These are phyloP conservation scores for Engraulis encrasicolus DNA, from an alignment of 2,113 vertebrate species.

Conservation along the genomic window DNA sequence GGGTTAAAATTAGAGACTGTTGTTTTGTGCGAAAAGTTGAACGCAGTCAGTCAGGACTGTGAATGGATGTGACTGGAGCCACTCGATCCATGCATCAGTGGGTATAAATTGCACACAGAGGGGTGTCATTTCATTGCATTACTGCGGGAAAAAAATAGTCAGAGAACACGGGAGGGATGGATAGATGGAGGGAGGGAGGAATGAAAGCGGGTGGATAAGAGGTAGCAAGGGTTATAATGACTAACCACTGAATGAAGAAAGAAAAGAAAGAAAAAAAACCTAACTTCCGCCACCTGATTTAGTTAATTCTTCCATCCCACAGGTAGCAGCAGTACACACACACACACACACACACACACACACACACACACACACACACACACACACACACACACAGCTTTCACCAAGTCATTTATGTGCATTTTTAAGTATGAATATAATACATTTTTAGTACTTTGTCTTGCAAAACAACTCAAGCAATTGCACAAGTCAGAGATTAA, in stretches of 20 bases:
- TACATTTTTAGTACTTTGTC: no score
- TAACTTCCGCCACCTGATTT: conserved; percentile 16
- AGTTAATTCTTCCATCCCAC: conserved; percentile 27
- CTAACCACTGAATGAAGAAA: not conserved
- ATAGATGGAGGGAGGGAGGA: not conserved
- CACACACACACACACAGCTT: conserved; percentile 24
- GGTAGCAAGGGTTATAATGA: not conserved
- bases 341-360: conserved; percentile 3
- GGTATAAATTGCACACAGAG: not conserved
- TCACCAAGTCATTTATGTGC: no score
- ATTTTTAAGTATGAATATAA: no score
- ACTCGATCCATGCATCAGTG: not conserved
- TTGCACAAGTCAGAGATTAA: no score
- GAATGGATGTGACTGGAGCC: not conserved
- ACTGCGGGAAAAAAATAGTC: not conserved
- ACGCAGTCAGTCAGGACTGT: no score
- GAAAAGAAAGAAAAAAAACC: not conserved
- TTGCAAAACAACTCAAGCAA: no score
- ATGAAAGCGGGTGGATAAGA: not conserved
- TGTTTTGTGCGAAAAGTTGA: conserved; percentile 14
- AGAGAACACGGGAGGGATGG: not conserved
- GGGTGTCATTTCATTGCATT: not conserved
- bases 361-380: conserved; percentile 21
- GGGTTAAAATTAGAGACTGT: conserved; percentile 12
- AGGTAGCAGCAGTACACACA: conserved; percentile 27